Percentiles rank a stretch among this genome's conserved stretches.
These are phyloP conservation scores for Gila orcuttii DNA, from an alignment of 2,113 vertebrate genomes.

Conservation along the genomic window DNA sequence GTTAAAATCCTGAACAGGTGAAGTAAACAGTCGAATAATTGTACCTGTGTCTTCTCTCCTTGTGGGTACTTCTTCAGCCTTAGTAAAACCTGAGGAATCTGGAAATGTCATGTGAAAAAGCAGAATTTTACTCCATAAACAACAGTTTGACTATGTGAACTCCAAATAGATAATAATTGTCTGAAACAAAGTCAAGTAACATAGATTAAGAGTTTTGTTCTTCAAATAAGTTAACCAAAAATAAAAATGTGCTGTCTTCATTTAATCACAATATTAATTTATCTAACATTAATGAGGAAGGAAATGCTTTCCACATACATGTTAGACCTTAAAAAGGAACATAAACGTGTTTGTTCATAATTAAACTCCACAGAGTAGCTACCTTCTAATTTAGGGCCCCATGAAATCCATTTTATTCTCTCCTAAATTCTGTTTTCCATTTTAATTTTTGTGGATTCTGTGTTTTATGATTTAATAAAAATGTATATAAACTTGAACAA, in stretches of 20 bases:
- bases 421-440: no score
- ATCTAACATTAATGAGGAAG: no score
- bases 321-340: no score
- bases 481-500: no score
- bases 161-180: neutral
- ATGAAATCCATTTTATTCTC: no score
- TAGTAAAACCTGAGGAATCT: conserved; percentile 96
- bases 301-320: no score
- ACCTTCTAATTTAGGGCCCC: no score
- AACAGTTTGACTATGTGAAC: neutral
- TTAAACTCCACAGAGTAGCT: no score
- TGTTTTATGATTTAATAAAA: no score
- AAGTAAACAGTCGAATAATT: neutral
- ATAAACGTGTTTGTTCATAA: no score
- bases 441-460: no score
- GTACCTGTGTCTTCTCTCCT: conserved; percentile 85
- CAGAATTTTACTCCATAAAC: neutral
- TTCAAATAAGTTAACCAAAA: neutral
- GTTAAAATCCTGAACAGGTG: neutral
- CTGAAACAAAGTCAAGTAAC: neutral
- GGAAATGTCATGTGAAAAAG: conserved; percentile 36
- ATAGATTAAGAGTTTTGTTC: neutral
- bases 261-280: no score
- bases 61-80: conserved; percentile 94
- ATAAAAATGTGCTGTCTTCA: neutral